These are phyloP conservation scores for Mystacides longicornis DNA, from an alignment of 2,888 invertebrate genomes.

Conservation along the genomic window DNA sequence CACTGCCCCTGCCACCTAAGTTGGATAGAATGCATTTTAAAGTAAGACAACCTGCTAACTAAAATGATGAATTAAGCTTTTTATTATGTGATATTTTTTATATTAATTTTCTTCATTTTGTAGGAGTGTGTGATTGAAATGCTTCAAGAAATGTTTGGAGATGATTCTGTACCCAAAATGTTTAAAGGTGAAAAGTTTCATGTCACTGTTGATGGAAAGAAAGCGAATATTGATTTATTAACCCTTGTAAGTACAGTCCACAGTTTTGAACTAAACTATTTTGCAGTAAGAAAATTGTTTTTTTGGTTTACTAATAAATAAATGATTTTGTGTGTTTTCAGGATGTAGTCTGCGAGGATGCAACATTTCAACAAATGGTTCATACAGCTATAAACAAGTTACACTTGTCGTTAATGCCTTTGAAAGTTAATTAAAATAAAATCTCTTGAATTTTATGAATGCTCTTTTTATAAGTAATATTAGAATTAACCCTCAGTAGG, in stretches of 20 bases:
- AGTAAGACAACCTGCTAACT: conserved; percentile 38
- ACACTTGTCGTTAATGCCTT: conserved; percentile 68
- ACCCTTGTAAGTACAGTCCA: conserved; percentile 53
- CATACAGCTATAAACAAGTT: conserved; percentile 79
- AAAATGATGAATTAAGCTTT: no score
- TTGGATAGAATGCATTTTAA: conserved; percentile 89
- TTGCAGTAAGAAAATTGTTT: not conserved
- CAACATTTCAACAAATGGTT: conserved; percentile 72
- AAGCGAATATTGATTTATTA: conserved; percentile 77
- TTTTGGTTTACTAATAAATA: not conserved
- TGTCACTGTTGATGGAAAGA: conserved; percentile 77
- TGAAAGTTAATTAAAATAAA: no score
- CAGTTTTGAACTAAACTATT: not conserved
- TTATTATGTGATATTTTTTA: no score
- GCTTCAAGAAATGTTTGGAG: conserved; percentile 92
- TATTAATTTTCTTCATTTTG: conserved; percentile 24
- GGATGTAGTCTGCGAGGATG: conserved; percentile 79
- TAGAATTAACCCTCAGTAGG: no score
- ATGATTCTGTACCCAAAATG: conserved; percentile 86
- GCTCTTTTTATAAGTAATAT: no score
- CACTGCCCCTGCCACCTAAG: conserved; percentile 48
- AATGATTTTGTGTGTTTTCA: conserved; percentile 33
- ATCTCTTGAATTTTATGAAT: no score
- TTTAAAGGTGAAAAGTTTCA: conserved; percentile 84
- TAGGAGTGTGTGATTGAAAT: conserved; percentile 83